A percentile compares a stretch with the other conserved stretches of the same genome.
phyloP scores from a whole-genome alignment of 2,113 vertebrate genomes.

The Sitta europaea region DNA sequence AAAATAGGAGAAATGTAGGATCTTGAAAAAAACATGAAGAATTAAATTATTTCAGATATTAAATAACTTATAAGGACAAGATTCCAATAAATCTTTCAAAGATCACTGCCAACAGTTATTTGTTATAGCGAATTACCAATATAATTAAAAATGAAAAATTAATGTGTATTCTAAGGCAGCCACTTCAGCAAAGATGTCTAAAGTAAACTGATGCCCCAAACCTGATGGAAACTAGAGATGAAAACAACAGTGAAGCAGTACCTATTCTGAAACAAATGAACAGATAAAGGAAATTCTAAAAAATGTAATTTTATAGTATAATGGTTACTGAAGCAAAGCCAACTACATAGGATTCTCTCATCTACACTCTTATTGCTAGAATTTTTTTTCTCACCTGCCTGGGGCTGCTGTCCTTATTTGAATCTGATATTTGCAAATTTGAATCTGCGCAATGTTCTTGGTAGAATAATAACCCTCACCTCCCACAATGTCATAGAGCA shows the following conservation, averaged over 20 bases:
- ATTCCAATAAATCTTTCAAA: neutral
- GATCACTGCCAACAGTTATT: neutral
- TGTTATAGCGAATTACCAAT: neutral
- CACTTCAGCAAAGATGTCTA: neutral
- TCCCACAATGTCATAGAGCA: neutral
- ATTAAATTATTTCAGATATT: neutral
- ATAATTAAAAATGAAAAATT: neutral
- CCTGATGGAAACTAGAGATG: neutral
- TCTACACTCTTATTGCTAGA: neutral
- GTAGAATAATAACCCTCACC: neutral
- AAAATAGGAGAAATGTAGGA: neutral
- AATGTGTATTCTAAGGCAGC: neutral
- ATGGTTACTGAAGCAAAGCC: neutral
- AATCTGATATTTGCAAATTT: neutral
- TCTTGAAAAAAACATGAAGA: neutral
- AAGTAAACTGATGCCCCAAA: neutral
- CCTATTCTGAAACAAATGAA: neutral
- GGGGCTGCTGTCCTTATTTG: neutral
- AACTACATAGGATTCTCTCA: neutral
- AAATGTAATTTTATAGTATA: neutral
- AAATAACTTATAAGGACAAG: neutral
- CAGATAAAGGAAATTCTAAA: neutral
- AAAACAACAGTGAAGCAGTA: neutral
- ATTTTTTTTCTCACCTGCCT: neutral
- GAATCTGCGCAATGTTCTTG: neutral